A percentile compares a stretch with the other conserved stretches of the same genome.
Conservation (phyloP, 2,888 invertebrate genomes). For the Tachystola acroxantha region DNA sequence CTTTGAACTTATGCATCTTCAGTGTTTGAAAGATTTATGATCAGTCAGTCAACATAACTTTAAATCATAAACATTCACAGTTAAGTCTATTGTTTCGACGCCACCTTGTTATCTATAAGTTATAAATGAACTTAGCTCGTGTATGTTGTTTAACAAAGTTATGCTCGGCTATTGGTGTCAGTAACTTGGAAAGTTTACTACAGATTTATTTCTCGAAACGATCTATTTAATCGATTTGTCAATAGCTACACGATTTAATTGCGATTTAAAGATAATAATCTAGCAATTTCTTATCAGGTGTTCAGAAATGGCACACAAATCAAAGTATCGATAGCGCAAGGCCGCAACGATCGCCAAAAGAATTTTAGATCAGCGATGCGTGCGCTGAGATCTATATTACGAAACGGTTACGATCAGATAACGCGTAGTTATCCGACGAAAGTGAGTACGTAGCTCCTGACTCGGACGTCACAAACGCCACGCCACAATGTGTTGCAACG, state of each 20-base stretch:
- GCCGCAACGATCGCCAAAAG: slow-evolving; percentile 37
- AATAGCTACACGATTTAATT: slow-evolving; percentile 7
- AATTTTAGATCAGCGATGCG: slow-evolving; percentile 49
- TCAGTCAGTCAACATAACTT: slow-evolving; percentile 23
- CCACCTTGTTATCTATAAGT: slow-evolving; percentile 27
- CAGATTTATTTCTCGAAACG: no score
- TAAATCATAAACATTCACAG: slow-evolving; percentile 19
- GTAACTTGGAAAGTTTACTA: no score
- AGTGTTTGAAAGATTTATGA: slow-evolving; percentile 22
- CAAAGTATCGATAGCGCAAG: slow-evolving; percentile 43
- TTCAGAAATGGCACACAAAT: slow-evolving; percentile 38
- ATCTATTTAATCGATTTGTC: no score
- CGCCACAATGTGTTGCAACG: slow-evolving; percentile 34
- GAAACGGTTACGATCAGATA: slow-evolving; percentile 62
- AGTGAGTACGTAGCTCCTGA: slow-evolving; percentile 45
- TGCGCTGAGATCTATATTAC: slow-evolving; percentile 51
- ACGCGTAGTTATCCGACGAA: slow-evolving; percentile 44
- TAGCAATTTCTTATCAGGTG: slow-evolving; percentile 44
- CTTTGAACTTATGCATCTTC: slow-evolving; percentile 9
- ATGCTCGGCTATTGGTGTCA: no score
- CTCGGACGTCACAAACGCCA: slow-evolving; percentile 20
- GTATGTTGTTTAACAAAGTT: slow-evolving; percentile 17
- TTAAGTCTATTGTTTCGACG: slow-evolving; percentile 20
- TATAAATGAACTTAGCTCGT: slow-evolving; percentile 33
- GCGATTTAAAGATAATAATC: slow-evolving; percentile 35